Evolutionary conservation across 2,888 invertebrate species (phyloP), one percentile per base, ranked within the genome.

Genomic region (Hetaerina titia): DNA sequence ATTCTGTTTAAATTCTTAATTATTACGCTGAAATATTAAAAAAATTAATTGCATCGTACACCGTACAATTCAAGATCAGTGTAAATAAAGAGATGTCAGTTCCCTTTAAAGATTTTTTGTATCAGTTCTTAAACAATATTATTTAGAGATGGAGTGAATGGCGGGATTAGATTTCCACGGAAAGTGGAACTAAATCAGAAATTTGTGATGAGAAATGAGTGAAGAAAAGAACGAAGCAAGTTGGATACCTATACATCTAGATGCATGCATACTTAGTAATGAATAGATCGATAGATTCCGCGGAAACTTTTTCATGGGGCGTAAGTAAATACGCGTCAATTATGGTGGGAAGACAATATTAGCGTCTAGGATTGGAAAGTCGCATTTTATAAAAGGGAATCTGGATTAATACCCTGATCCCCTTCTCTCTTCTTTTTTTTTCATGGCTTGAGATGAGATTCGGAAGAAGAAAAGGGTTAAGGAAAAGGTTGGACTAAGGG

Each of bases 281-380:
- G 69, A 69, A 92, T 92, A 56, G 57, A 92, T 92, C 69, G 19
- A n/a, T 31, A 57, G 57, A 74, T 92, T 69, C 74, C 45, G 57
- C 64, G 69, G 56, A 56, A 31, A 90, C 60, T 25, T 57, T 74
- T 69, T 69, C 45, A 22, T 11, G 1, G 69, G 64, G 25, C 45
- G 92, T 69, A 92, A 92, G 92, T 64, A 92, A 92, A 92, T 92
- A 92, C n/a, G 69, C 69, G 69, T 92, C 69, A 92, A 92, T 92
- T 92, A 92, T 11, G 69, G 56, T 17, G 31, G 31, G 31, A 60
- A 64, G 90, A 17, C 63, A 69, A 31, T 69, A 69, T 92, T 92
- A 74, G 92, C 69, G 92, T 69, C 81, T 69, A n/a, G 92, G 90
- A 90, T 60, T 60, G 90, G 60, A 17, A 17, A 63, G 60, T 90